phyloP scores from a whole-genome alignment of 2,888 invertebrate genomes.

The Alloplasta piceator region DNA sequence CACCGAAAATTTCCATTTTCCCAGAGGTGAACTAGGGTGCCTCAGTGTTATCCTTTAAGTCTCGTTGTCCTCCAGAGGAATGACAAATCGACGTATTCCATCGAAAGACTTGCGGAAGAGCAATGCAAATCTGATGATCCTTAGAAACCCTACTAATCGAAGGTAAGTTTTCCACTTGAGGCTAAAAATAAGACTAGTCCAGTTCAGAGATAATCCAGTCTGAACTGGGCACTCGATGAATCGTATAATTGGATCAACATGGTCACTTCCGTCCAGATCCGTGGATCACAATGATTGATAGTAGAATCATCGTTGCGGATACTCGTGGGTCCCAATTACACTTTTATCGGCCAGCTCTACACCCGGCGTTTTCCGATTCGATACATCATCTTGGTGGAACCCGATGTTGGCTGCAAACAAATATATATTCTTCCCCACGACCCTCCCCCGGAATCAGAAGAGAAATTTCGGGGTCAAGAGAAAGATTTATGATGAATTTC shows the following conservation, averaged over 20 bases:
- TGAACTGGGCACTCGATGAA: conserved; percentile 24
- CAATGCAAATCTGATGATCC: neutral
- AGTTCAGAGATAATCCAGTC: neutral
- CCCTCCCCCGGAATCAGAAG: conserved; percentile 37
- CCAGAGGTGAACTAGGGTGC: neutral
- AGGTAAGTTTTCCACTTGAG: conserved; percentile 68
- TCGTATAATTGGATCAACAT: conserved; percentile 67
- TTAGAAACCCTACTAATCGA: neutral
- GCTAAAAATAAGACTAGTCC: conserved; percentile 10
- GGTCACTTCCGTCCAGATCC: conserved; percentile 34
- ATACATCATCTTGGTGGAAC: conserved; percentile 72
- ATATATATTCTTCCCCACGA: neutral
- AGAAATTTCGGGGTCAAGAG: conserved; percentile 70
- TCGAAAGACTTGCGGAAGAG: neutral
- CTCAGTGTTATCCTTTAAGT: too few species aligned
- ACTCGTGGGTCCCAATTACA: conserved; percentile 70
- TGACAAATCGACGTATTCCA: neutral
- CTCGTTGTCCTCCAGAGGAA: neutral
- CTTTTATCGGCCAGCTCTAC: conserved; percentile 71
- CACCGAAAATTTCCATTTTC: neutral
- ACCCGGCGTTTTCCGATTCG: conserved; percentile 53
- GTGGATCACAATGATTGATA: conserved; percentile 71
- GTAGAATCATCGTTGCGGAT: conserved; percentile 41
- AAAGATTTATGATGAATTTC: conserved; percentile 71
- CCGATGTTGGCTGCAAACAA: conserved; percentile 11